Evolutionary conservation across 2,113 vertebrate genomes (phyloP).

Genomic region (Barnardius zonarius): DNA sequence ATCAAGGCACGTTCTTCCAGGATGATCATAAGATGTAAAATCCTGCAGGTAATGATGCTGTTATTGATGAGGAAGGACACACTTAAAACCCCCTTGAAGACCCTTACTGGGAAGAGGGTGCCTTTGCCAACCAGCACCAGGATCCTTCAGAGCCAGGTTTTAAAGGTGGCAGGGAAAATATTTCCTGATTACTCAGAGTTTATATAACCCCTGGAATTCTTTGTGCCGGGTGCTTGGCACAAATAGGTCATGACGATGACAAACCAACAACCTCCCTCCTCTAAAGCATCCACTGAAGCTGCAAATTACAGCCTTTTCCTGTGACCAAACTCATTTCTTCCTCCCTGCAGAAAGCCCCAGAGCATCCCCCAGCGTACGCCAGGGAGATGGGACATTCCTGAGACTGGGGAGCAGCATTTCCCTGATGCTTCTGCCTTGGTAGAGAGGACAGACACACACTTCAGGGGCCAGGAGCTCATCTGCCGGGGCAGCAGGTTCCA

Average conservation of each 20-base stretch:
- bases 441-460: background rate
- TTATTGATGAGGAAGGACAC: background rate
- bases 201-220: constrained; percentile 6
- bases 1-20: background rate
- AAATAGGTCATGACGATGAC: background rate
- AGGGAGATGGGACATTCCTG: background rate
- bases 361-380: background rate
- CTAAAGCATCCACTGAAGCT: background rate
- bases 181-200: constrained; percentile 18
- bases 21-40: background rate
- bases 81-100: background rate
- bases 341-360: background rate
- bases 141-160: background rate
- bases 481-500: background rate
- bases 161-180: background rate
- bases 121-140: background rate
- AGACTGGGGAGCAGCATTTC: background rate
- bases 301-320: constrained; percentile 12
- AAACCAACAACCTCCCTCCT: background rate
- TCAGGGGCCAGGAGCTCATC: background rate
- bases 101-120: background rate
- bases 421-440: background rate
- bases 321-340: background rate
- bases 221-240: background rate
- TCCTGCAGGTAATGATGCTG: background rate